Conservation (phyloP, 2,113 vertebrate species). For the Aegotheles bennettii region DNA sequence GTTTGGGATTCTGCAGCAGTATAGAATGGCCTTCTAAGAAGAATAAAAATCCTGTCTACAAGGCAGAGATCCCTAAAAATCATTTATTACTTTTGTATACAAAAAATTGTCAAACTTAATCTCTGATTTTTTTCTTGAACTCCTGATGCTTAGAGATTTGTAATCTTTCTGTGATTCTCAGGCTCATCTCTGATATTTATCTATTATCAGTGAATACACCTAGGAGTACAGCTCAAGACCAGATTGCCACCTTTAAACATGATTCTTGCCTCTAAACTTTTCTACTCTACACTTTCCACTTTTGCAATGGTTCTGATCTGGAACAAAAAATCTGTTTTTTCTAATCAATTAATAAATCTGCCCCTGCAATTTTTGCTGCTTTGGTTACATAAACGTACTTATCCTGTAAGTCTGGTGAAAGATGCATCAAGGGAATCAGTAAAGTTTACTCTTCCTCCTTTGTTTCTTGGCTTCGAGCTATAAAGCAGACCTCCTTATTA, state of each 20-base stretch:
- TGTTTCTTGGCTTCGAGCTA: not conserved
- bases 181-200: not conserved
- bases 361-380: not conserved
- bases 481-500: slow-evolving; percentile 11
- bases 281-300: not conserved
- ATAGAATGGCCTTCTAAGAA: not conserved
- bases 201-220: not conserved
- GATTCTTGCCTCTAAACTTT: not conserved
- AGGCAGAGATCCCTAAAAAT: not conserved
- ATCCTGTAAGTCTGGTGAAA: not conserved
- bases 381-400: not conserved
- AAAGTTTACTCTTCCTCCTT: slow-evolving; percentile 4
- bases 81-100: not conserved
- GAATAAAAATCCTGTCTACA: not conserved
- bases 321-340: not conserved
- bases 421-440: not conserved
- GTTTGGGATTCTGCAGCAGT: not conserved
- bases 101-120: not conserved
- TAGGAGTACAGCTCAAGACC: not conserved
- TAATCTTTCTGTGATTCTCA: not conserved
- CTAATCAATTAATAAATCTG: not conserved
- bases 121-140: not conserved
- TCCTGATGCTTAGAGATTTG: not conserved
- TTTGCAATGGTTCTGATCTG: not conserved
- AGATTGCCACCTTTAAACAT: not conserved